These are phyloP conservation scores for Gobiocypris rarus DNA, from an alignment of 2,113 vertebrate species.

Conservation along the genomic window DNA sequence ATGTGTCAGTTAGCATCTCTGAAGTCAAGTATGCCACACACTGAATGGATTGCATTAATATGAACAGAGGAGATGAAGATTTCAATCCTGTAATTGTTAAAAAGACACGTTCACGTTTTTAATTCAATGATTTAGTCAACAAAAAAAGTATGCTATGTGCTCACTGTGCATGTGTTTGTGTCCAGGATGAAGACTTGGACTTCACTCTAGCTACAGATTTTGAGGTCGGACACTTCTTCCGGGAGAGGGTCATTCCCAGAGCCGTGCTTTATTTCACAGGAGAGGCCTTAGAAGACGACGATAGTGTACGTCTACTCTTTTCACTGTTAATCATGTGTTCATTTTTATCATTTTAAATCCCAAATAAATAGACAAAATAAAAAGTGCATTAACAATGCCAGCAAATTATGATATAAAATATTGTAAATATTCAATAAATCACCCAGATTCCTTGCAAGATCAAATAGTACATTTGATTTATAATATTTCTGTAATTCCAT, in stretches of 20 bases:
- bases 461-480: not conserved
- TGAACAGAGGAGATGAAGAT: not conserved
- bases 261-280: slow-evolving; percentile 98
- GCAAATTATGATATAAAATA: not conserved
- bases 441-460: no score
- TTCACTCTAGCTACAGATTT: slow-evolving; percentile 93
- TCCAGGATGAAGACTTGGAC: slow-evolving; percentile 94
- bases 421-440: not conserved
- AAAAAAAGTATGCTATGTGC: not conserved
- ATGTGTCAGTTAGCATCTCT: not conserved
- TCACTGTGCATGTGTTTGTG: not conserved
- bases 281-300: slow-evolving; percentile 94
- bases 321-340: not conserved
- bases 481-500: not conserved
- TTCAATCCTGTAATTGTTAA: not conserved
- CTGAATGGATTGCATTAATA: not conserved
- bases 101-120: not conserved
- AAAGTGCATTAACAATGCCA: not conserved
- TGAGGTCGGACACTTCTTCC: slow-evolving; percentile 97
- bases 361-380: not conserved
- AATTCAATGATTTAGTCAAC: not conserved
- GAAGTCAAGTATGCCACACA: not conserved
- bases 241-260: slow-evolving; percentile 93
- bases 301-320: slow-evolving; percentile 82
- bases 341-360: no score